Evolutionary conservation across 64 coral and sea anemone genomes (phyloP).

Genomic region (Montipora capricornis): DNA sequence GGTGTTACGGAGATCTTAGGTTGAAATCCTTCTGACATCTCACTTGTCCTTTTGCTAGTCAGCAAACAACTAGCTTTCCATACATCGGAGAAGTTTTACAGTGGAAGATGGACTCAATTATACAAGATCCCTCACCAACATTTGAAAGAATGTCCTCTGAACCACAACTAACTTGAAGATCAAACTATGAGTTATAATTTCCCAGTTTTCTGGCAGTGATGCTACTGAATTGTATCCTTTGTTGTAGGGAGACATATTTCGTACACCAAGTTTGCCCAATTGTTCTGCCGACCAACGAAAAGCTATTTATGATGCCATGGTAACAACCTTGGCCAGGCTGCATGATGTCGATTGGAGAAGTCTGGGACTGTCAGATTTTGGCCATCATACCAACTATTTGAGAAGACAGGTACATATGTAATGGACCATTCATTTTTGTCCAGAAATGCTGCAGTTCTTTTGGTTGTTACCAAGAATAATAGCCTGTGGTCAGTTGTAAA

Average conservation of each 20-base stretch:
- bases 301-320: slow-evolving; percentile 69
- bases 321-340: slow-evolving; percentile 74
- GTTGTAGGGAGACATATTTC: slow-evolving; percentile 82
- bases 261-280: slow-evolving; percentile 21
- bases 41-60: too few species aligned
- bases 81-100: too few species aligned
- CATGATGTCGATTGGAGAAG: slow-evolving; percentile 75
- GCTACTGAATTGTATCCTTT: not conserved
- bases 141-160: too few species aligned
- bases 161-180: too few species aligned
- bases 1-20: too few species aligned
- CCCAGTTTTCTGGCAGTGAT: not conserved
- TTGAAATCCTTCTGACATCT: too few species aligned
- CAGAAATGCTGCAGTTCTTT: not conserved
- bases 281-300: not conserved
- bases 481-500: not conserved
- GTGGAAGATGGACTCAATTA: too few species aligned
- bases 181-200: too few species aligned
- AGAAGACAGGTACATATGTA: slow-evolving; percentile 73
- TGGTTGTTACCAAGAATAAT: too few species aligned
- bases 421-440: too few species aligned
- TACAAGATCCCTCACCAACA: too few species aligned
- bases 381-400: slow-evolving; percentile 67
- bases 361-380: slow-evolving; percentile 84
- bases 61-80: too few species aligned